Percentiles rank a stretch among this genome's conserved stretches.
phyloP scores from a whole-genome alignment of 2,888 invertebrate species.

The Sepioteuthis lessoniana region DNA sequence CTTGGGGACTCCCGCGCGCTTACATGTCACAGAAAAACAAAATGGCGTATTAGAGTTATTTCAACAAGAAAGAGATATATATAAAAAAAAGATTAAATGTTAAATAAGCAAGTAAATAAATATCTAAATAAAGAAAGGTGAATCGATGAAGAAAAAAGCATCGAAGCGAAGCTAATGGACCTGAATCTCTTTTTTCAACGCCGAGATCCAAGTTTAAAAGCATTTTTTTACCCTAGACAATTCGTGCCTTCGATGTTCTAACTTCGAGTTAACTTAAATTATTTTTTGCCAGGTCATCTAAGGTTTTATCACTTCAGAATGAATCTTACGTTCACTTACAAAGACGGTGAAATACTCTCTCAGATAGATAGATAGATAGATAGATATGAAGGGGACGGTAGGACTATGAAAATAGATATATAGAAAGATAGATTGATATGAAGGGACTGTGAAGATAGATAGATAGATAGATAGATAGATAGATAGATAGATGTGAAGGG shows the following conservation, averaged over 20 bases:
- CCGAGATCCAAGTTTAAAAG: not conserved
- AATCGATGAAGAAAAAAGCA: not conserved
- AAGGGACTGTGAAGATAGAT: no score
- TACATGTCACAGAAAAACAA: not conserved
- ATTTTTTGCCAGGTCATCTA: not conserved
- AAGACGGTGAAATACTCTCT: not conserved
- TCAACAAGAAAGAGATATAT: not conserved
- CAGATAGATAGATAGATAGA: not conserved
- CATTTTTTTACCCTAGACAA: not conserved
- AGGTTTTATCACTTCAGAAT: not conserved
- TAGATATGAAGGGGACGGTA: no score
- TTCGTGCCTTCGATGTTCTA: not conserved
- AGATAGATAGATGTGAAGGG: no score
- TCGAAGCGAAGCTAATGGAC: no score
- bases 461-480: no score
- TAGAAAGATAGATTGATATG: no score
- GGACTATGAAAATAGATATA: no score
- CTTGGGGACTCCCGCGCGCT: not conserved
- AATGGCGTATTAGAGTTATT: not conserved
- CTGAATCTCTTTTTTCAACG: not conserved
- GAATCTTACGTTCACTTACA: not conserved
- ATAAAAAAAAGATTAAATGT: no score
- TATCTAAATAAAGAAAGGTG: not conserved
- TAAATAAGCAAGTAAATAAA: not conserved
- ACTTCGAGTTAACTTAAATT: not conserved